A percentile compares a stretch with the other conserved stretches of the same genome.
phyloP scores from a whole-genome alignment of 1,140 invertebrate species.

The Diprion similis region DNA sequence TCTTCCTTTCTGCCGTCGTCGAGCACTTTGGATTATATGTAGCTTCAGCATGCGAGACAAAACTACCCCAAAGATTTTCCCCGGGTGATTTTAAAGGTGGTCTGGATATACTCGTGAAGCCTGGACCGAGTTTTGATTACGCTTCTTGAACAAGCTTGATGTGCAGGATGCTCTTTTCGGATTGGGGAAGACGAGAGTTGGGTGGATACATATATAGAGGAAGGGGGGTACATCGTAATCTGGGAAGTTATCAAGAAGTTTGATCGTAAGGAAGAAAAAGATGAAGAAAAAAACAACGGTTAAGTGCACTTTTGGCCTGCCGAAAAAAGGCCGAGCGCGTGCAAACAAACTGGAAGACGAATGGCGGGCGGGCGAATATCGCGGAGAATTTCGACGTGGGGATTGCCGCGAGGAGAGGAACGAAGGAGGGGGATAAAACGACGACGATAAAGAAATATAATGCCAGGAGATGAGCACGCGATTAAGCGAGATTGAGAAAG shows the following conservation, averaged over 20 bases:
- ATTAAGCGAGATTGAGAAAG: conserved; percentile 35
- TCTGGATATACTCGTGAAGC: too few relatives aligned
- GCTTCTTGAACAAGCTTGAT: too few relatives aligned
- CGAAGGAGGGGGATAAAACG: not conserved
- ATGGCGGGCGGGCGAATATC: conserved; percentile 28
- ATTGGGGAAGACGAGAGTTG: not conserved
- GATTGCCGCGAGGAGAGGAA: conserved; percentile 4
- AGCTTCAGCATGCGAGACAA: too few relatives aligned
- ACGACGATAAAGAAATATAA: conserved; percentile 6
- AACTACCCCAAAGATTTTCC: too few relatives aligned
- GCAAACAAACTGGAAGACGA: conserved; percentile 26
- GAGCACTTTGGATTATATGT: not conserved
- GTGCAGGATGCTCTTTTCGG: not conserved
- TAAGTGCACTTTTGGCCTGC: conserved; percentile 10
- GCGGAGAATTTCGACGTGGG: not conserved
- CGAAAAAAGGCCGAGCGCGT: conserved; percentile 31
- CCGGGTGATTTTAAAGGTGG: too few relatives aligned
- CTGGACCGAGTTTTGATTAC: too few relatives aligned
- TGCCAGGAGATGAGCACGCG: not conserved
- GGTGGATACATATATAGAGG: not conserved
- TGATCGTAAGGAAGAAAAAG: not conserved
- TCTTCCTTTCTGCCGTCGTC: not conserved
- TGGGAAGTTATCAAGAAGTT: conserved; percentile 6
- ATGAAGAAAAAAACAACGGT: not conserved
- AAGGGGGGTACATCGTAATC: not conserved